Percentiles rank a stretch among this genome's conserved stretches.
These are phyloP conservation scores for Urocyon cinereoargenteus DNA, from an alignment of 2,797 vertebrate species.

Conservation along the genomic window DNA sequence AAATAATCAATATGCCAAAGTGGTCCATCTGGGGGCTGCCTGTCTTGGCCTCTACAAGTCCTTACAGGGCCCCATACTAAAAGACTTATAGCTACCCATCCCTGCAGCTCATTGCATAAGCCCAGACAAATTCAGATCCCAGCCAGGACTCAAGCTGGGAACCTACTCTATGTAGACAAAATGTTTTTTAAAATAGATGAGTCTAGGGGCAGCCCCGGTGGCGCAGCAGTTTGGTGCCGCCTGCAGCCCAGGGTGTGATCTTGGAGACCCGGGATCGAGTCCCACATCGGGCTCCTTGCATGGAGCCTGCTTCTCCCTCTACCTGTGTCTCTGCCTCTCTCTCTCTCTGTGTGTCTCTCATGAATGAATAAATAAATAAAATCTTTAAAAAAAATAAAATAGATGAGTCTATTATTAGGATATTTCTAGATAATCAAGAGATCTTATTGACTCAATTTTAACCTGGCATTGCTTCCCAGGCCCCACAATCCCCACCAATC, in stretches of 20 bases:
- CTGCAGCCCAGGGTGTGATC: no score
- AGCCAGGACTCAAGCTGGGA: conserved; percentile 9
- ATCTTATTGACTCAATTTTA: conserved; percentile 36
- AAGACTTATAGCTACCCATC: conserved; percentile 1
- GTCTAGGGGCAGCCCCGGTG: no score
- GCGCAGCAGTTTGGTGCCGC: no score
- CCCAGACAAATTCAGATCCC: not conserved
- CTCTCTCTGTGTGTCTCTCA: no score
- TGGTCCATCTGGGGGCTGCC: not conserved
- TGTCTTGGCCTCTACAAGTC: not conserved
- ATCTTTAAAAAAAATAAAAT: no score
- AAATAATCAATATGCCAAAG: not conserved
- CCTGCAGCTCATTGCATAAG: not conserved
- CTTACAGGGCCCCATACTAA: not conserved
- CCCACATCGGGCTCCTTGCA: no score
- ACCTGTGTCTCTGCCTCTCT: no score
- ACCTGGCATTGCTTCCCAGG: not conserved
- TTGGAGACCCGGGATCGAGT: no score
- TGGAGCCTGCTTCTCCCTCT: no score
- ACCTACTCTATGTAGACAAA: conserved; percentile 24
- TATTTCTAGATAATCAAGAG: conserved; percentile 53
- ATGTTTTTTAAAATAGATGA: not conserved
- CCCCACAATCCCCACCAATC: not conserved
- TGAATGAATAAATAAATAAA: no score
- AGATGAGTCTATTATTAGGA: not conserved